Conservation (phyloP, 2,888 invertebrate species). For the Rhagophthalmus giganteus region DNA sequence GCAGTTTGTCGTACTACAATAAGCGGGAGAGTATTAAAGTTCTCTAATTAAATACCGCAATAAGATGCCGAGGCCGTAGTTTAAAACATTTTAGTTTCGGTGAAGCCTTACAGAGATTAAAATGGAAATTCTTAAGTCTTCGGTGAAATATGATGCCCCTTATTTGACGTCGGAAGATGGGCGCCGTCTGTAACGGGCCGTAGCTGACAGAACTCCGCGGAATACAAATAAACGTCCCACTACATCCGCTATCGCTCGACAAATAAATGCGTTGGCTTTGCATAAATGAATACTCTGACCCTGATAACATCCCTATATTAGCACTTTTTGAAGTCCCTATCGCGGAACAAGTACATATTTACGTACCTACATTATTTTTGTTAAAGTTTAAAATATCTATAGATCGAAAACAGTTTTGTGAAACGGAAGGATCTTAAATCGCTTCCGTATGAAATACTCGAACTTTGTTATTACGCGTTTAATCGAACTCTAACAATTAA, state of each 20-base stretch:
- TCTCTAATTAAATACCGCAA: conserved; percentile 40
- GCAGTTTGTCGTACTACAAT: conserved; percentile 18
- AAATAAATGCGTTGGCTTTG: conserved; percentile 33
- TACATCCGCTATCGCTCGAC: conserved; percentile 29
- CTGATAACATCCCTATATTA: conserved; percentile 23
- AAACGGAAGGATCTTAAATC: conserved; percentile 15
- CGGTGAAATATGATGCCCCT: conserved; percentile 49
- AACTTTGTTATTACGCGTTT: conserved; percentile 30
- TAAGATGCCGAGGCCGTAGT: conserved; percentile 35
- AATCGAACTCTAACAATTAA: conserved; percentile 38
- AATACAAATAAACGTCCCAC: conserved; percentile 35
- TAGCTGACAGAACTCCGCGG: conserved; percentile 32
- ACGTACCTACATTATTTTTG: conserved; percentile 18
- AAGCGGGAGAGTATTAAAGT: conserved; percentile 37
- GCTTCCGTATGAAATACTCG: conserved; percentile 23
- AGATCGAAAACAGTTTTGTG: conserved; percentile 10
- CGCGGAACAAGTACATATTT: conserved; percentile 12
- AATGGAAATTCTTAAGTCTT: conserved; percentile 49
- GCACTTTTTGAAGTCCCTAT: conserved; percentile 26
- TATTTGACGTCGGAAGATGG: conserved; percentile 41
- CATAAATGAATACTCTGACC: conserved; percentile 34
- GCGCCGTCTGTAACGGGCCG: conserved; percentile 35
- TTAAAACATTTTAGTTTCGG: conserved; percentile 39
- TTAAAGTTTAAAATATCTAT: conserved; percentile 14
- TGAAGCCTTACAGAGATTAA: conserved; percentile 40